Base-by-base conservation (phyloP, 2,797 vertebrate genomes). In the Alcedo atthis region DNA sequence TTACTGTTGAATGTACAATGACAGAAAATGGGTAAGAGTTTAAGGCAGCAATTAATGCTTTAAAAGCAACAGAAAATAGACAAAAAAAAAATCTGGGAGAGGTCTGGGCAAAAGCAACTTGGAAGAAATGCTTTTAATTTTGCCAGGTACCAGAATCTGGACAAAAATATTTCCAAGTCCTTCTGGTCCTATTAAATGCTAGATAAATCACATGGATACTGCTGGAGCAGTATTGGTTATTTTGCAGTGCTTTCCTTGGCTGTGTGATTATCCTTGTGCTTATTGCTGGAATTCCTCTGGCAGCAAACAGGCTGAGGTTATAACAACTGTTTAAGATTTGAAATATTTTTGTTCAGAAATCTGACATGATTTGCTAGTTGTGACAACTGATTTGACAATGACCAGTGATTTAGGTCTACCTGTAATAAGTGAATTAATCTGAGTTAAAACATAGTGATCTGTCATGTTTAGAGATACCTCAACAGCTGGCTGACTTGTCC, bases 361-460 rank as follows among this genome's bases (percentile, higher is more conserved):
- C 64, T 98, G 98, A 97, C 97, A 96, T 97, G 97, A 97, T 97
- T 97, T 98, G 95, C 96, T 96, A 81, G 93, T 97, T 92, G 92
- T 98, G 98, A 98, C 98, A 98, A 97, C 96, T 98, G 98, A 98
- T 98, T 97, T 98, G 98, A 98, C 98, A 98, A 96, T 98, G 98
- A 98, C 97, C 97, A 97, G 97, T 98, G 98, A 98, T 98, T 98
- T 98, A 97, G 97, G 96, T 96, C 96, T 98, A 97, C 97, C 97
- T 98, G 97, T 98, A 98, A 98, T 98, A 98, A 98, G 98, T 97
- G 98, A 98, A 98, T 98, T 98, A 98, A 98, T 98, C 97, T 97
- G 98, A 98, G 97, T 98, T 98, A 98, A 98, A 98, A 98, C 98
- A 98, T 97, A 98, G 98, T 97, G 97, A 98, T 98, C 98, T 98